phyloP scores from a whole-genome alignment of 2,888 invertebrate species.

The Prostheceraeus crozeri region DNA sequence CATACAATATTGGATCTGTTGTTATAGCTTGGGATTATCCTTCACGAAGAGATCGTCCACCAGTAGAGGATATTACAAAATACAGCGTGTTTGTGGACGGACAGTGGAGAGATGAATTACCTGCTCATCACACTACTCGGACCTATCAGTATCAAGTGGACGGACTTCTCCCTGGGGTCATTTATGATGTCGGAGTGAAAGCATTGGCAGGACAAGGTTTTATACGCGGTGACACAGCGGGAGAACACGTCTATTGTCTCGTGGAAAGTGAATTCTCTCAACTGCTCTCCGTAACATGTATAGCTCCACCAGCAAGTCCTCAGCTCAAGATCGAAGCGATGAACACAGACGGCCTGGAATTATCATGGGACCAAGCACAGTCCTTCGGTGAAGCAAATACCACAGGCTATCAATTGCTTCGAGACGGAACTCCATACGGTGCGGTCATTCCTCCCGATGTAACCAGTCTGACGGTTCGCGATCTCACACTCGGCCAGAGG shows the following conservation, averaged over 20 bases:
- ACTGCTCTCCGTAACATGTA: slow-evolving; percentile 50
- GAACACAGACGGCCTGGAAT: slow-evolving; percentile 53
- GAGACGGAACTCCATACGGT: slow-evolving; percentile 54
- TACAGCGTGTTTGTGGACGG: slow-evolving; percentile 48
- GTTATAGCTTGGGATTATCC: slow-evolving; percentile 54
- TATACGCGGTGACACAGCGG: slow-evolving; percentile 44
- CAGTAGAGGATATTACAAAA: slow-evolving; percentile 47
- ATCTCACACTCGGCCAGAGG: slow-evolving; percentile 52
- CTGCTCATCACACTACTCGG: slow-evolving; percentile 43
- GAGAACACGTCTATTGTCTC: slow-evolving; percentile 50
- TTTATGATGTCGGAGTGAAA: slow-evolving; percentile 53
- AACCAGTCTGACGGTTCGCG: slow-evolving; percentile 50
- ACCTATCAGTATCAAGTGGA: slow-evolving; percentile 53
- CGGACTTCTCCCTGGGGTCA: slow-evolving; percentile 50
- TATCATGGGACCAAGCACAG: slow-evolving; percentile 55
- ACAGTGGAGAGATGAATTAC: slow-evolving; percentile 53
- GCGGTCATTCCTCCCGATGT: slow-evolving; percentile 52
- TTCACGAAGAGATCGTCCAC: slow-evolving; percentile 37
- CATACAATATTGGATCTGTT: slow-evolving; percentile 51
- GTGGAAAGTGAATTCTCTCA: slow-evolving; percentile 52
- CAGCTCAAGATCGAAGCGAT: slow-evolving; percentile 53
- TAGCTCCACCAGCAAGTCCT: slow-evolving; percentile 54
- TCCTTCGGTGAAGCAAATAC: slow-evolving; percentile 54
- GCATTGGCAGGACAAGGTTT: slow-evolving; percentile 48
- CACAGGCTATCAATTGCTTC: slow-evolving; percentile 56